Percentiles rank a stretch among this genome's conserved stretches.
phyloP scores from a whole-genome alignment of 2,113 vertebrate genomes.

The Neogale vison region DNA sequence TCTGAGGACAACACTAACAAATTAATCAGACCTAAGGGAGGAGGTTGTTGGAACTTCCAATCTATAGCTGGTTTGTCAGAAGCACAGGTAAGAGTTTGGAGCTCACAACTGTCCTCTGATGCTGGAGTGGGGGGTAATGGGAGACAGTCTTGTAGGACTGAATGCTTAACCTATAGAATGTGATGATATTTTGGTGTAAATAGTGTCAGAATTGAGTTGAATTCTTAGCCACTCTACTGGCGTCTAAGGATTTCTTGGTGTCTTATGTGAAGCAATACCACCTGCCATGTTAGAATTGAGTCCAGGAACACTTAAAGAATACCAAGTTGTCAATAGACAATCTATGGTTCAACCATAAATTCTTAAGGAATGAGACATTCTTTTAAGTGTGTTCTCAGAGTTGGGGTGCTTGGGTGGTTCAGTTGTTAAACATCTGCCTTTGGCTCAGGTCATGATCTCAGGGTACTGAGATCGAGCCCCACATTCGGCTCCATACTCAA shows the following conservation, averaged over 20 bases:
- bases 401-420: no score
- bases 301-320: background rate
- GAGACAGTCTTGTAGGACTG: background rate
- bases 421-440: no score
- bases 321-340: background rate
- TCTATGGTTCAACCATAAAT: background rate
- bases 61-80: background rate
- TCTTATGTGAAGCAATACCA: background rate
- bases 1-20: background rate
- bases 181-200: background rate
- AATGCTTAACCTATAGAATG: background rate
- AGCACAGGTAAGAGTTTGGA: background rate
- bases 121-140: background rate
- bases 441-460: no score
- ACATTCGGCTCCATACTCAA: no score
- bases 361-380: rapidly evolving
- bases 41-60: background rate
- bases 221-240: background rate
- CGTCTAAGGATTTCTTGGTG: background rate
- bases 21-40: background rate
- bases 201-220: background rate
- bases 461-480: no score
- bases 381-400: background rate
- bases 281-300: background rate
- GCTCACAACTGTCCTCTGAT: background rate